Evolutionary conservation across 2,797 vertebrate species (phyloP).

Genomic region (Myotis daubentonii): DNA sequence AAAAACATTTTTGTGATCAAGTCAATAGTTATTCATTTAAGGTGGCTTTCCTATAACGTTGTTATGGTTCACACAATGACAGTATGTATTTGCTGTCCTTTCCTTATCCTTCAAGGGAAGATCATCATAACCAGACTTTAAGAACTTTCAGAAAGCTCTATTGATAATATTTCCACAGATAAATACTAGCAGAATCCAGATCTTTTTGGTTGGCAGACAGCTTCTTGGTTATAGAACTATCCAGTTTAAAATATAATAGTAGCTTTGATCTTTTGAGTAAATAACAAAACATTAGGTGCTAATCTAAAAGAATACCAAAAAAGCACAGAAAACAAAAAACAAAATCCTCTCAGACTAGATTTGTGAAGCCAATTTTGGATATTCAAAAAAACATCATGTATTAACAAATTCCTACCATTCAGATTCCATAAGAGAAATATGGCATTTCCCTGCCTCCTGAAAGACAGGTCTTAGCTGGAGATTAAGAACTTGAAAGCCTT

Average conservation of each 20-base stretch:
- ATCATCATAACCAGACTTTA: background rate
- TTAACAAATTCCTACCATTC: background rate
- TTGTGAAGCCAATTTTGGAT: background rate
- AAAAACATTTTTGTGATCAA: background rate
- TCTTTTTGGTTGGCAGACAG: background rate
- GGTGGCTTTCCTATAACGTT: background rate
- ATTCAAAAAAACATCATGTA: background rate
- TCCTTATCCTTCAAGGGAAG: background rate
- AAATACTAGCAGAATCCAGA: background rate
- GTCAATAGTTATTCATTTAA: background rate
- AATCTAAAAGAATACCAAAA: background rate
- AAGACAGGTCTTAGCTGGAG: background rate
- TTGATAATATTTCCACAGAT: background rate
- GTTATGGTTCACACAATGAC: background rate
- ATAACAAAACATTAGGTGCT: background rate
- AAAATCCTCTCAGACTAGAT: background rate
- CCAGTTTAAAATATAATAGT: background rate
- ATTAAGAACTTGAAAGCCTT: background rate
- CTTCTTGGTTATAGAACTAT: background rate
- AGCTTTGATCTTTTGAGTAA: constrained; percentile 4
- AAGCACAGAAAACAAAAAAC: background rate
- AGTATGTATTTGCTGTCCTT: background rate
- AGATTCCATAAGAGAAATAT: background rate
- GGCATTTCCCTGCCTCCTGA: background rate
- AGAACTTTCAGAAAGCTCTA: constrained; percentile 15